Percentiles rank a stretch among this genome's conserved stretches.
These are phyloP conservation scores for Helicorthomorpha holstii DNA, from an alignment of 1,140 invertebrate genomes.

Conservation along the genomic window DNA sequence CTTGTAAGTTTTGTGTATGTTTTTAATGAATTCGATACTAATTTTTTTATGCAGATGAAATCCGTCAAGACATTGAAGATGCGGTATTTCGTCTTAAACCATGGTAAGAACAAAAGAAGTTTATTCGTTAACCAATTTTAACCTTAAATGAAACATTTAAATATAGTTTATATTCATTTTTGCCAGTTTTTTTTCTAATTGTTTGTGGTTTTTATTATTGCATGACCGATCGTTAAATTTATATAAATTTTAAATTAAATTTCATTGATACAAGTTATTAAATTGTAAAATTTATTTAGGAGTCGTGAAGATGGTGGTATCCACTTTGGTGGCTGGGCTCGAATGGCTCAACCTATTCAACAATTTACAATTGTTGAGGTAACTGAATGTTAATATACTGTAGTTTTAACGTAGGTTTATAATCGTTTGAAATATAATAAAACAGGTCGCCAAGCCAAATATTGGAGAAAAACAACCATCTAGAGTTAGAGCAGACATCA, in stretches of 20 bases:
- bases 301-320: conserved; percentile 66
- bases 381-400: conserved; percentile 42
- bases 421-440: conserved; percentile 6
- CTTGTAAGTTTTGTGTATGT: conserved; percentile 40
- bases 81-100: conserved; percentile 82
- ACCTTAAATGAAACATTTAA: too few relatives aligned
- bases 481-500: conserved; percentile 81
- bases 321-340: conserved; percentile 91
- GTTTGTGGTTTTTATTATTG: background rate
- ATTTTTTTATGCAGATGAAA: conserved; percentile 57
- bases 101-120: conserved; percentile 42
- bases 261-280: conserved; percentile 2
- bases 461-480: conserved; percentile 84
- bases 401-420: conserved; percentile 6
- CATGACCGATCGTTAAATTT: too few relatives aligned
- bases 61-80: conserved; percentile 96
- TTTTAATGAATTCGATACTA: conserved; percentile 10
- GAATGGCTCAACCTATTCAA: conserved; percentile 91
- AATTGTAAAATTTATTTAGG: conserved; percentile 28
- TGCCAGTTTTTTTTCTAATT: background rate
- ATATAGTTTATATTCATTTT: too few relatives aligned
- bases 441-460: conserved; percentile 37
- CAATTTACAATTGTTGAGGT: conserved; percentile 85
- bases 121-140: too few relatives aligned
- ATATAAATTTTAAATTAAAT: too few relatives aligned